phyloP scores from a whole-genome alignment of 2,888 invertebrate species.

The Drosophila testacea region DNA sequence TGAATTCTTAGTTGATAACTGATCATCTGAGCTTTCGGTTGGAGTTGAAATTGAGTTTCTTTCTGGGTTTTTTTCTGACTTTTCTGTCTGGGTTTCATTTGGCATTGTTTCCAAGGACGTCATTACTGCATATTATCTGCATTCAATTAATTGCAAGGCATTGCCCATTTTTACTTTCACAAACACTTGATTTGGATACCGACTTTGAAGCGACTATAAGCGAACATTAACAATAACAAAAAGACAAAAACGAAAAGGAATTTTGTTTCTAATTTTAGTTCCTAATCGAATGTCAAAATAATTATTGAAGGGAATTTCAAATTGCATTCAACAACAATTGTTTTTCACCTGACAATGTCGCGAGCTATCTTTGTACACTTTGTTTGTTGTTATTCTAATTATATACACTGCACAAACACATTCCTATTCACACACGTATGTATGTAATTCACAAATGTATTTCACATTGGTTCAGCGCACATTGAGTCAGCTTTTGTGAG shows the following conservation, averaged over 20 bases:
- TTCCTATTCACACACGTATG: slow-evolving; percentile 2
- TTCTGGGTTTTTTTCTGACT: not conserved
- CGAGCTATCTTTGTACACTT: not conserved
- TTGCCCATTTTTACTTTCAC: slow-evolving; percentile 56
- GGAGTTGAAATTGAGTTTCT: not conserved
- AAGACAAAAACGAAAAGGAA: not conserved
- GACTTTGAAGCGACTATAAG: not conserved
- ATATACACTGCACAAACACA: not conserved
- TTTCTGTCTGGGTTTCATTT: not conserved
- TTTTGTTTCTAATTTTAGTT: slow-evolving; percentile 8
- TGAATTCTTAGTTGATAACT: not conserved
- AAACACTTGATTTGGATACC: slow-evolving; percentile 12
- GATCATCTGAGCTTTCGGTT: not conserved
- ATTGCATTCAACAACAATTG: slow-evolving; percentile 6
- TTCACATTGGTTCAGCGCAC: slow-evolving; percentile 1
- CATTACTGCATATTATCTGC: slow-evolving; percentile 37
- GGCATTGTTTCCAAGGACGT: not conserved
- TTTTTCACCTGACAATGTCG: not conserved
- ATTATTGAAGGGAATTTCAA: slow-evolving; percentile 33
- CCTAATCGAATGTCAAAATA: not conserved
- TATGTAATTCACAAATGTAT: slow-evolving; percentile 11
- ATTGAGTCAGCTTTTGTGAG: slow-evolving; percentile 15
- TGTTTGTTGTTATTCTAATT: not conserved
- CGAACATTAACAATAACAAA: slow-evolving; percentile 13
- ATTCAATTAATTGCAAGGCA: slow-evolving; percentile 23